Evolutionary conservation across 2,888 invertebrate genomes (phyloP).

Genomic region (Mesorhabditis spiculigera): DNA sequence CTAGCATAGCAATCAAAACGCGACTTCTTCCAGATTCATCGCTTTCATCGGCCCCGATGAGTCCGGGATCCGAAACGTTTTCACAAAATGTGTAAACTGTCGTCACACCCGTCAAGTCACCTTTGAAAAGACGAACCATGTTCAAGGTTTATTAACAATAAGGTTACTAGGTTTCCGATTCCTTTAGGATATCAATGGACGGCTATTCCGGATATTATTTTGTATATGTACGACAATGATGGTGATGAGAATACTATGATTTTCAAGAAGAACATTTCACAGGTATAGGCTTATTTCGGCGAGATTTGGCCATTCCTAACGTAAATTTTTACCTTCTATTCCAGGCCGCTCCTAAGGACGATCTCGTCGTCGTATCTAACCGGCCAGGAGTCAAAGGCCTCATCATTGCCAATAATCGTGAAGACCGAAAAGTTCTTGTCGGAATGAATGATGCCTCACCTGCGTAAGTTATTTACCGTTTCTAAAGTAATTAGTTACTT

Average conservation of each 20-base stretch:
- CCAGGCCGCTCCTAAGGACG: slow-evolving; percentile 17
- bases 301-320: background rate
- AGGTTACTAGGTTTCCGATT: background rate
- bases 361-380: slow-evolving; percentile 36
- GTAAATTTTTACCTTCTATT: too few relatives aligned
- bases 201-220: slow-evolving; percentile 47
- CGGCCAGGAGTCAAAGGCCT: slow-evolving; percentile 47
- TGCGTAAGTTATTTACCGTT: slow-evolving; percentile 21
- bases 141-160: slow-evolving; percentile 33
- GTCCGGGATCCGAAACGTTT: slow-evolving; percentile 50
- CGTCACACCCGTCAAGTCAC: slow-evolving; percentile 49
- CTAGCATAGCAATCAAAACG: background rate
- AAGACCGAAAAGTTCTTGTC: slow-evolving; percentile 37
- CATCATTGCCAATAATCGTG: slow-evolving; percentile 49
- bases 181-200: slow-evolving; percentile 54
- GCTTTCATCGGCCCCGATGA: slow-evolving; percentile 56
- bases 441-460: slow-evolving; percentile 55
- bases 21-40: slow-evolving; percentile 25
- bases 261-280: slow-evolving; percentile 55
- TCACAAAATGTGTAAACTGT: slow-evolving; percentile 49
- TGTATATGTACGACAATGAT: slow-evolving; percentile 54
- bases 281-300: slow-evolving; percentile 17
- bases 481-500: background rate
- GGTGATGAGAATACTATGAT: slow-evolving; percentile 55
- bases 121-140: slow-evolving; percentile 47